These are phyloP conservation scores for Orchestes rusci DNA, from an alignment of 2,888 invertebrate genomes.

Conservation along the genomic window DNA sequence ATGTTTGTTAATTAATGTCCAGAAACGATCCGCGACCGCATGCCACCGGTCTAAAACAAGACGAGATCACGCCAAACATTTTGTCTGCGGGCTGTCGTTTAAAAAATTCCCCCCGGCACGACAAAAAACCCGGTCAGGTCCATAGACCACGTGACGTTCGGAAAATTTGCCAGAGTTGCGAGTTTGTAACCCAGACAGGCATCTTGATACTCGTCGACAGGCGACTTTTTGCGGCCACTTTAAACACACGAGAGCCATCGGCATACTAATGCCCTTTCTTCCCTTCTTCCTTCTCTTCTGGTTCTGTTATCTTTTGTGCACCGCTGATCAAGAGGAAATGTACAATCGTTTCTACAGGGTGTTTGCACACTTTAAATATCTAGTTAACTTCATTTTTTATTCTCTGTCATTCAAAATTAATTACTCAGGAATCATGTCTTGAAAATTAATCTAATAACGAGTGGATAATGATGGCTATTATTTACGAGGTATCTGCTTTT, in stretches of 20 bases:
- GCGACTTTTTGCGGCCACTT: conserved; percentile 29
- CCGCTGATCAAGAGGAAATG: too few species aligned
- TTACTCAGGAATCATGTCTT: too few species aligned
- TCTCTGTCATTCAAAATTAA: too few species aligned
- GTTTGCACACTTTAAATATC: too few species aligned
- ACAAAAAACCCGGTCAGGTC: conserved; percentile 29
- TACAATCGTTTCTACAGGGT: too few species aligned
- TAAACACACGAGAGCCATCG: conserved; percentile 29
- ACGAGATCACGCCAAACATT: conserved; percentile 26
- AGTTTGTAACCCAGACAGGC: conserved; percentile 34
- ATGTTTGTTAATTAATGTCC: conserved; percentile 43
- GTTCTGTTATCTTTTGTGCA: too few species aligned
- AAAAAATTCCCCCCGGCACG: conserved; percentile 28
- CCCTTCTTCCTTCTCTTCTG: too few species aligned
- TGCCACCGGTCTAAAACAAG: conserved; percentile 30
- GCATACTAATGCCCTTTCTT: conserved; percentile 37
- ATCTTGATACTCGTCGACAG: conserved; percentile 24
- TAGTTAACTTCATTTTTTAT: too few species aligned
- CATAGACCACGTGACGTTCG: conserved; percentile 36
- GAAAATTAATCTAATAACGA: too few species aligned
- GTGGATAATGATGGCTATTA: too few species aligned
- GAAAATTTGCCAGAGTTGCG: conserved; percentile 28
- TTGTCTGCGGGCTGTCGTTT: conserved; percentile 24
- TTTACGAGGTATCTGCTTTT: too few species aligned
- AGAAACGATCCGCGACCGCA: conserved; percentile 39